Base-by-base conservation (phyloP, 2,888 invertebrate genomes). In the Diachrysia chrysitis region DNA sequence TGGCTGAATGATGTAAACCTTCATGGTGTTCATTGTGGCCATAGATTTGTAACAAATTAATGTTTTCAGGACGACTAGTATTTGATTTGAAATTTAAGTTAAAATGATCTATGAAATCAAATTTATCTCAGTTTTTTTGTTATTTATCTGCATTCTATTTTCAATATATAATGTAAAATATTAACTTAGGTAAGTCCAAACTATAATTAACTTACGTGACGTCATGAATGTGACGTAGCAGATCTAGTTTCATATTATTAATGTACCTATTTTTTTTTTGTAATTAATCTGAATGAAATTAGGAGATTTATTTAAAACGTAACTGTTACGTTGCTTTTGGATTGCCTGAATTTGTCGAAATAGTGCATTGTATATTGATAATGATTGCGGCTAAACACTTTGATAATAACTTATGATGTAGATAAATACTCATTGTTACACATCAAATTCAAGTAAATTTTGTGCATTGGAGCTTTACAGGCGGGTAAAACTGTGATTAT, bases 1-100 rank as follows among this genome's bases (percentile, higher is more conserved):
- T 74, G 78, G 79, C 83, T 83, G 78, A 81, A 79, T 80, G 83
- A 82, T 81, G 80, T 79, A 73, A 74, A 78, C 79, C 82, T 78
- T 77, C 78, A 67, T 71, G 71, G 79, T 71, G 72, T 73, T 79
- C 78, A 78, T 81, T 74, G 70, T 76, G 76, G 74, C 79, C 80
- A 69, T 79, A 79, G 71, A 62, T 69, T 79, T 73, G 63, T 77
- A 70, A 69, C 68, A 68, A 73, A 79, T 65, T 68, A 64, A 75
- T 74, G 58, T 78, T 77, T 76, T 78, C 73, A 63, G 25, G 58
- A 58, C 58, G 65, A 78, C 48, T 35, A 65, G 58, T 70, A 63
- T 74, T 74, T 69, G 59, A 48, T 65, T 78, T 66, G 46, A 79
- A 79, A 61, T 65, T 74, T 68, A 62, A 66, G 73, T 73, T 19